phyloP scores from a whole-genome alignment of 2,888 invertebrate genomes.

The Parasteatoda lunata region DNA sequence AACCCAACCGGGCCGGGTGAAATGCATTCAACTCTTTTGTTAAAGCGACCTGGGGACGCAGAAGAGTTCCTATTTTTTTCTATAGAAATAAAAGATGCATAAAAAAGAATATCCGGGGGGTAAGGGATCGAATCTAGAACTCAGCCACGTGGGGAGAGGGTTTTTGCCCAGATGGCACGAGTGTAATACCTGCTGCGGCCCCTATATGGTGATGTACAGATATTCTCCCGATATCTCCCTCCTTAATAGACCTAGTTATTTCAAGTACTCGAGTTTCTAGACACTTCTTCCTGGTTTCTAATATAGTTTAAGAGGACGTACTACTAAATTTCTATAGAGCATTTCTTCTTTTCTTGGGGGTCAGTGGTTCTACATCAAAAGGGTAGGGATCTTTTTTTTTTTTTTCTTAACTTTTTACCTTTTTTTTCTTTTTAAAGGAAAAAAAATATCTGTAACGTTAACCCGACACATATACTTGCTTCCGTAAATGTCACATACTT shows the following conservation, averaged over 20 bases:
- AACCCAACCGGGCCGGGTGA: slow-evolving; percentile 40
- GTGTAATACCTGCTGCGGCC: slow-evolving; percentile 56
- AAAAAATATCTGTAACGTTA: no score
- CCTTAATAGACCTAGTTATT: slow-evolving; percentile 47
- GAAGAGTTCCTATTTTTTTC: slow-evolving; percentile 51
- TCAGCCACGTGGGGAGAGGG: slow-evolving; percentile 50
- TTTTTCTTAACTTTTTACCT: no score
- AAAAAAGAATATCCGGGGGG: slow-evolving; percentile 52
- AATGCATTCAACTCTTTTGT: slow-evolving; percentile 65
- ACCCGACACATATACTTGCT: no score
- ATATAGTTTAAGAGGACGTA: slow-evolving; percentile 50
- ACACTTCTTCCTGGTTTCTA: slow-evolving; percentile 28
- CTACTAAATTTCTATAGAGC: slow-evolving; percentile 6
- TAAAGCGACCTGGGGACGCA: slow-evolving; percentile 37
- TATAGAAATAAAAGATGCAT: slow-evolving; percentile 27
- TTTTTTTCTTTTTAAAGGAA: no score
- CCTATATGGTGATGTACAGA: slow-evolving; percentile 35
- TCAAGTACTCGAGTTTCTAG: slow-evolving; percentile 39
- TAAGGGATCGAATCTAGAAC: slow-evolving; percentile 42
- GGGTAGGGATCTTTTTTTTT: not conserved
- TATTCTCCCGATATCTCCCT: slow-evolving; percentile 12
- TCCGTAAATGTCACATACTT: no score
- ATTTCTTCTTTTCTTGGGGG: not conserved
- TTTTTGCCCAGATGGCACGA: slow-evolving; percentile 56
- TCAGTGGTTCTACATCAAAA: not conserved